phyloP scores from a whole-genome alignment of 2,888 invertebrate genomes.

The Calliopum simillimum region DNA sequence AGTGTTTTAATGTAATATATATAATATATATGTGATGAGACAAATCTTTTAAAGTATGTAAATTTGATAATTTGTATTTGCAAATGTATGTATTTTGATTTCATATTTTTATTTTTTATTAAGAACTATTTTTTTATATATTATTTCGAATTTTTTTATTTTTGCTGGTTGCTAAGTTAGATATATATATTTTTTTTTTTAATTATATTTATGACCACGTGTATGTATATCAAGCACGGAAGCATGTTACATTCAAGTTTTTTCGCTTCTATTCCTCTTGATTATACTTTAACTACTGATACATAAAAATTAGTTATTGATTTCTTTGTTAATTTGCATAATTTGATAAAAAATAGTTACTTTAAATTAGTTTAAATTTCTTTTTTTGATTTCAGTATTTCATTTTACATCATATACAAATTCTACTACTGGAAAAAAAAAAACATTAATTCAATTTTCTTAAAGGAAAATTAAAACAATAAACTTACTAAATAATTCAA shows the following conservation, averaged over 20 bases:
- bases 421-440: constrained; percentile 5
- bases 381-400: constrained; percentile 18
- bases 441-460: not conserved
- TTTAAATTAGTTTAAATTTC: constrained; percentile 17
- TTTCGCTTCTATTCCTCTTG: too few species aligned
- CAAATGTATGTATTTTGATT: constrained; percentile 20
- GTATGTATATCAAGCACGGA: too few species aligned
- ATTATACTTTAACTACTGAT: too few species aligned
- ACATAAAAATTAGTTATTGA: not conserved
- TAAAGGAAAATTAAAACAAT: constrained; percentile 24
- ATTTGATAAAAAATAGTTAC: constrained; percentile 13
- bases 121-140: constrained; percentile 2
- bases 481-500: constrained; percentile 21
- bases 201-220: too few species aligned
- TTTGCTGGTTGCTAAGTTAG: not conserved
- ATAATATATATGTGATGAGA: constrained; percentile 20
- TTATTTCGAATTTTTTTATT: not conserved
- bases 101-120: constrained; percentile 16
- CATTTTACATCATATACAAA: constrained; percentile 29
- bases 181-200: too few species aligned
- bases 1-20: constrained; percentile 22
- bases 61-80: constrained; percentile 22
- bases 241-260: too few species aligned
- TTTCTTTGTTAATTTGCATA: not conserved
- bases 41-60: constrained; percentile 19